Evolutionary conservation across 2,888 invertebrate genomes (phyloP).

Genomic region (Cosmia pyralina): DNA sequence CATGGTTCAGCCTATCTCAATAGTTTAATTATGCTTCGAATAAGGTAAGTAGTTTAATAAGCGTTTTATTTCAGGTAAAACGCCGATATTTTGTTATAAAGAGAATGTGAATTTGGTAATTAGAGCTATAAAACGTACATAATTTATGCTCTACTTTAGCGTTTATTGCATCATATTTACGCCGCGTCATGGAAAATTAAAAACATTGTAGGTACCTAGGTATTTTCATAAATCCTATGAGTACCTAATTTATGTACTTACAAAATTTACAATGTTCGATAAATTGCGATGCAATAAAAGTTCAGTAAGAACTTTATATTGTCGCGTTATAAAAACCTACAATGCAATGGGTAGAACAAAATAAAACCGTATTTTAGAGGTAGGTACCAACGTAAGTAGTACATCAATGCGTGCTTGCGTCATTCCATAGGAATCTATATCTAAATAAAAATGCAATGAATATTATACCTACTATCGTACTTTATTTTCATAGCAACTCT

Average conservation of each 20-base stretch:
- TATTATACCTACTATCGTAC: background rate
- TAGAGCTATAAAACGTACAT: constrained; percentile 27
- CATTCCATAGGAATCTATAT: background rate
- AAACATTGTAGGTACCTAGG: background rate
- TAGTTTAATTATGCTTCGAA: too few relatives aligned
- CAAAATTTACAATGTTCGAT: too few relatives aligned
- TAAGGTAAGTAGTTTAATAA: too few relatives aligned
- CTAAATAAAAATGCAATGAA: background rate
- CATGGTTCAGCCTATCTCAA: too few relatives aligned
- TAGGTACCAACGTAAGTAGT: background rate
- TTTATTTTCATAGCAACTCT: background rate
- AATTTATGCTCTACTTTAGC: constrained; percentile 38
- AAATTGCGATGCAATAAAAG: background rate
- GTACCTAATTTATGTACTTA: too few relatives aligned
- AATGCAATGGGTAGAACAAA: background rate
- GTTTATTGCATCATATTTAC: constrained; percentile 39
- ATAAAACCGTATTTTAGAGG: background rate
- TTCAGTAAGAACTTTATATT: background rate
- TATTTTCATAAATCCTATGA: background rate
- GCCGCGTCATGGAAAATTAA: constrained; percentile 8
- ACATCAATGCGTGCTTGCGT: background rate
- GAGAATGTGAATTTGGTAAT: constrained; percentile 50
- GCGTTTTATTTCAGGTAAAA: too few relatives aligned
- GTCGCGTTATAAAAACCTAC: background rate
- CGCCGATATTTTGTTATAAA: constrained; percentile 55